Evolutionary conservation across 2,797 vertebrate species (phyloP), one percentile per base, ranked within the genome.

Genomic region (Sebastes steindachneri): DNA sequence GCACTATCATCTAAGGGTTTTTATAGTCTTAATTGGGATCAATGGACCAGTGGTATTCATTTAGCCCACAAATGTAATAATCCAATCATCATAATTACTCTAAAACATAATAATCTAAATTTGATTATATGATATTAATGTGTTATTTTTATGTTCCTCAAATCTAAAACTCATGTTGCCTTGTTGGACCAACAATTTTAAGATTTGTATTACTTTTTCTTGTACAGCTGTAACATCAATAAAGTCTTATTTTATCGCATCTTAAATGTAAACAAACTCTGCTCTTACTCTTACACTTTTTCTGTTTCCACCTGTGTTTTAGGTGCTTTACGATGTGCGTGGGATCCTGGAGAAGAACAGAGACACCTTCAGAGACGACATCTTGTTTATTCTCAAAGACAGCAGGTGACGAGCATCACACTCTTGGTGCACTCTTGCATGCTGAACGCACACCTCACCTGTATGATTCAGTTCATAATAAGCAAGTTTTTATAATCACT

Each of bases 271-370:
- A 64, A 62, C 21, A 55, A 1, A 41, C 21, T 54, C n/a, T 62
- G 2, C 5, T 23, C 7, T 37, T 10, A 9, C 64, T 48, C 9
- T 23, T 1, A 51, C 35, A 3, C 1, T 19, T 25, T 10, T 45
- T 63, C 9, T 69, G 4, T 65, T 66, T 59, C 5, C 11, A 7
- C 17, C 11, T 55, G 35, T 57, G 19, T 29, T 68, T 73, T 5
- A 98, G 97, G 97, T 98, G 53, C 92, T 97, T 7, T 98, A 98
- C 45, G 96, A 97, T 35, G 97, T 96, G 19, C 93, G 96, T 65
- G 97, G 97, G 29, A 97, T 98, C 89, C 94, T 98, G 81, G 97
- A 97, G 92, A 98, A 98, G 91, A 98, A 98, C 94, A 95, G 97
- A 91, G 97, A 98, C 90, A 98, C 97, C 2, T 98, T 98, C 92